A percentile compares a stretch with the other conserved stretches of the same genome.
These are phyloP conservation scores for Chelonia mydas DNA, from an alignment of 2,797 vertebrate species.

Conservation along the genomic window DNA sequence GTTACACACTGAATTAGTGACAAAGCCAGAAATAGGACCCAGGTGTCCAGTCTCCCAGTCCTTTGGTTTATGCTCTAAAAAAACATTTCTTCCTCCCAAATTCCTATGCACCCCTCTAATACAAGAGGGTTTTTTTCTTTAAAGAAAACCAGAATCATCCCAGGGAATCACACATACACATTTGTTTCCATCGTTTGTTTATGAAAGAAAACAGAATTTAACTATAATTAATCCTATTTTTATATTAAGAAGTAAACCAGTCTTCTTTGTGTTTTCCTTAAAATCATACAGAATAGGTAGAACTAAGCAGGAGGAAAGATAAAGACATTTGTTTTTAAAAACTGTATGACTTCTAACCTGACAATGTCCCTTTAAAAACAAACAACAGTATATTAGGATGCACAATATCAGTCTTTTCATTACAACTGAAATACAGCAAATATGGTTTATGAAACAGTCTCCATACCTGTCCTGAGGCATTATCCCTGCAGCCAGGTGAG, in stretches of 20 bases:
- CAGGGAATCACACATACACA: background rate
- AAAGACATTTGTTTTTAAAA: background rate
- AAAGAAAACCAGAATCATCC: background rate
- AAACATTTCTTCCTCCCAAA: background rate
- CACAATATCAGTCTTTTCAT: background rate
- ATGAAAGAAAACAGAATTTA: background rate
- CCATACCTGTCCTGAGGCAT: conserved; percentile 87
- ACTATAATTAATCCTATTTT: background rate
- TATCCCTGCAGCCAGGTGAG: conserved; percentile 83
- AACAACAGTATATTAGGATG: background rate
- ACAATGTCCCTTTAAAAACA: background rate
- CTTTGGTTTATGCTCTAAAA: background rate
- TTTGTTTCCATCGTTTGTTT: background rate
- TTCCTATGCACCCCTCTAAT: background rate
- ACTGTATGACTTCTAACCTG: background rate
- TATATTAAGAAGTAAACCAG: rapidly evolving
- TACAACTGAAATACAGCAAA: background rate
- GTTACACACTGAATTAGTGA: background rate
- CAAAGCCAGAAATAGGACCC: background rate
- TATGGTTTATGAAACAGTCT: background rate
- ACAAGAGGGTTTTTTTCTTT: background rate
- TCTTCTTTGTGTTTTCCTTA: background rate
- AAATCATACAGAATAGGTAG: background rate
- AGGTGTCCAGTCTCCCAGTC: background rate
- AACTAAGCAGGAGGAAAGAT: background rate